Percentiles rank a stretch among this genome's conserved stretches.
These are phyloP conservation scores for Montipora capricornis DNA, from an alignment of 64 coral and sea anemone genomes.

Conservation along the genomic window DNA sequence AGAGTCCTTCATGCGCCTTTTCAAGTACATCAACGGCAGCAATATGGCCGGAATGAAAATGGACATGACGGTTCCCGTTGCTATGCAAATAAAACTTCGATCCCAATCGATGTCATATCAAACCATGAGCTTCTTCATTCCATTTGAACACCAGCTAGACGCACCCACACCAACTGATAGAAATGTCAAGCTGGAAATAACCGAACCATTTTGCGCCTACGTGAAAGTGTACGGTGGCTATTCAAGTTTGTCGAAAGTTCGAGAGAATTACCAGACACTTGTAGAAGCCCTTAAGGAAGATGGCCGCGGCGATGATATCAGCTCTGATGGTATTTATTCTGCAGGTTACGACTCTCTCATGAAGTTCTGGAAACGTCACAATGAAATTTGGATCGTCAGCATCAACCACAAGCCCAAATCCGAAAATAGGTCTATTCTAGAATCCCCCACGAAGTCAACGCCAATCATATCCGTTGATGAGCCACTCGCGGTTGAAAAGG, in stretches of 20 bases:
- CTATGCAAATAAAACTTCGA: slow-evolving; percentile 52
- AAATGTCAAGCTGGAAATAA: slow-evolving; percentile 45
- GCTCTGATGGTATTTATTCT: slow-evolving; percentile 63
- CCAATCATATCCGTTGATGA: not conserved
- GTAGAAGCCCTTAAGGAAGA: slow-evolving; percentile 59
- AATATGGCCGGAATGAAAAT: slow-evolving; percentile 67
- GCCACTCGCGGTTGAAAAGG: not conserved
- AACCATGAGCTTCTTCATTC: slow-evolving; percentile 84
- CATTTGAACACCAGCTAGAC: slow-evolving; percentile 71
- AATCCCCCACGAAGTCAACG: not conserved
- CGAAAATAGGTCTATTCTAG: not conserved
- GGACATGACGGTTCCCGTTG: slow-evolving; percentile 82
- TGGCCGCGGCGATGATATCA: slow-evolving; percentile 66
- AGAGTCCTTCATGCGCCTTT: slow-evolving; percentile 70
- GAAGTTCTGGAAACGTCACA: slow-evolving; percentile 69
- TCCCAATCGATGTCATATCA: slow-evolving; percentile 67
- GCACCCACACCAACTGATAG: slow-evolving; percentile 53
- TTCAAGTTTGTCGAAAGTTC: slow-evolving; percentile 25
- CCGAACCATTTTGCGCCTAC: slow-evolving; percentile 63
- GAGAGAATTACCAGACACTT: slow-evolving; percentile 41
- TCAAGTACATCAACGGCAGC: slow-evolving; percentile 72
- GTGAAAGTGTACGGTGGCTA: slow-evolving; percentile 72
- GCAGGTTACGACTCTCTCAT: slow-evolving; percentile 76
- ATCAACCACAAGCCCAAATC: slow-evolving; percentile 28
- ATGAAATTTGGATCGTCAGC: slow-evolving; percentile 92